These are phyloP conservation scores for Lacanobia oleracea DNA, from an alignment of 2,888 invertebrate genomes.

Conservation along the genomic window DNA sequence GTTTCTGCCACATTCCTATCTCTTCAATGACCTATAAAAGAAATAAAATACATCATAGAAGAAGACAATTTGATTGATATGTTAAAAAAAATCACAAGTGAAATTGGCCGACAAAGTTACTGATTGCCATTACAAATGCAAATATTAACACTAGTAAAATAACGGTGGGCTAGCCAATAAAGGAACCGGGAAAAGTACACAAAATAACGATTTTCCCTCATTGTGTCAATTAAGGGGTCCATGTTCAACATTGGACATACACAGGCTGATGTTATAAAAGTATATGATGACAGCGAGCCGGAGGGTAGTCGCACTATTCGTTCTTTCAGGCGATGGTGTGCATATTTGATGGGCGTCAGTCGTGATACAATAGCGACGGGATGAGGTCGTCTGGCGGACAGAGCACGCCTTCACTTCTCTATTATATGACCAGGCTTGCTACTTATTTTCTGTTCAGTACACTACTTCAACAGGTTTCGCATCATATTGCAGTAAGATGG, in stretches of 20 bases:
- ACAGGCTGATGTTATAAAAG: conserved; percentile 36
- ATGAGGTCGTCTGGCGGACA: conserved; percentile 86
- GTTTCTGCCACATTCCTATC: conserved; percentile 21
- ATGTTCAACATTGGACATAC: conserved; percentile 24
- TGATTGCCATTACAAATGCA: background rate
- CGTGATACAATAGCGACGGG: conserved; percentile 86
- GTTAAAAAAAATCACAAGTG: background rate
- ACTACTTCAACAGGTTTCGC: conserved; percentile 56
- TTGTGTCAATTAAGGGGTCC: conserved; percentile 26
- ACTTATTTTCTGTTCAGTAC: conserved; percentile 51
- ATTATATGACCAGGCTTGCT: conserved; percentile 63
- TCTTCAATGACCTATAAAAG: background rate
- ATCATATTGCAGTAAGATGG: conserved; percentile 23
- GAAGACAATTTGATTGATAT: background rate
- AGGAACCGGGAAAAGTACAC: background rate
- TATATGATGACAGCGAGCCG: conserved; percentile 34
- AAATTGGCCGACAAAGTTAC: background rate
- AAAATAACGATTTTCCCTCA: background rate
- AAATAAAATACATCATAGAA: background rate
- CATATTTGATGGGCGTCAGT: conserved; percentile 88
- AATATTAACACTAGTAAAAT: background rate
- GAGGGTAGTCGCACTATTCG: conserved; percentile 69
- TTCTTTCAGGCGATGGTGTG: conserved; percentile 85
- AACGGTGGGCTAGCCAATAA: background rate
- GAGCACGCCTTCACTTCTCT: conserved; percentile 74